Percentiles rank a stretch among this genome's conserved stretches.
Evolutionary conservation across 2,113 vertebrate genomes (phyloP).

Genomic region (Falcunculus frontatus): DNA sequence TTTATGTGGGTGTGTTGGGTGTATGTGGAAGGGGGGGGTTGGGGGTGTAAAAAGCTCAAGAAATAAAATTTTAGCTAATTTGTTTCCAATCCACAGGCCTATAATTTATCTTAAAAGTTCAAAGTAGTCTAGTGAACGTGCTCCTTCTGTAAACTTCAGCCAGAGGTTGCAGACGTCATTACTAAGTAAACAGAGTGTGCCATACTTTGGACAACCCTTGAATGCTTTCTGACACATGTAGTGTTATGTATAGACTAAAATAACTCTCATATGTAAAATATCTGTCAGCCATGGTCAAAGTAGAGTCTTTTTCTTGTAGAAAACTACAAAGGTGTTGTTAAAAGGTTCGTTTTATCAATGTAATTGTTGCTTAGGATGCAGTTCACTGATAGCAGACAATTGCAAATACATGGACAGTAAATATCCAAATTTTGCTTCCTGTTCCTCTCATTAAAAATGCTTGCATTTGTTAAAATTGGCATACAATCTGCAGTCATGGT

Average conservation of each 20-base stretch:
- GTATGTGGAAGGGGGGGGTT: accelerated
- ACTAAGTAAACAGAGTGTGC: neutral
- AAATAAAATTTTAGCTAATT: neutral
- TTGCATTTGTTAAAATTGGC: neutral
- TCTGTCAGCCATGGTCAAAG: neutral
- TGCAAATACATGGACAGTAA: neutral
- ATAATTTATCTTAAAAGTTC: neutral
- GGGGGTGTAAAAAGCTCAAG: neutral
- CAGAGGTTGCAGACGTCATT: neutral
- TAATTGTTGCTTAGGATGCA: neutral
- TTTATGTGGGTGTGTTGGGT: neutral
- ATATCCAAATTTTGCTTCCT: neutral
- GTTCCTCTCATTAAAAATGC: neutral
- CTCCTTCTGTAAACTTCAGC: neutral
- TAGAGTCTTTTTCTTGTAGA: neutral
- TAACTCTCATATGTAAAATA: neutral
- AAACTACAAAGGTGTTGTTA: neutral
- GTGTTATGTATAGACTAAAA: neutral
- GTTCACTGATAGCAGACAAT: neutral
- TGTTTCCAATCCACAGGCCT: neutral
- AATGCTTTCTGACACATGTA: neutral
- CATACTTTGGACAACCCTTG: neutral
- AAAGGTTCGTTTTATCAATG: neutral
- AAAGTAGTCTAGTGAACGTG: neutral
- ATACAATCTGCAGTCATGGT: accelerated